Evolutionary conservation across 1,140 invertebrate genomes (phyloP), one percentile per base, ranked within the genome.

Genomic region (Phortica variegata): DNA sequence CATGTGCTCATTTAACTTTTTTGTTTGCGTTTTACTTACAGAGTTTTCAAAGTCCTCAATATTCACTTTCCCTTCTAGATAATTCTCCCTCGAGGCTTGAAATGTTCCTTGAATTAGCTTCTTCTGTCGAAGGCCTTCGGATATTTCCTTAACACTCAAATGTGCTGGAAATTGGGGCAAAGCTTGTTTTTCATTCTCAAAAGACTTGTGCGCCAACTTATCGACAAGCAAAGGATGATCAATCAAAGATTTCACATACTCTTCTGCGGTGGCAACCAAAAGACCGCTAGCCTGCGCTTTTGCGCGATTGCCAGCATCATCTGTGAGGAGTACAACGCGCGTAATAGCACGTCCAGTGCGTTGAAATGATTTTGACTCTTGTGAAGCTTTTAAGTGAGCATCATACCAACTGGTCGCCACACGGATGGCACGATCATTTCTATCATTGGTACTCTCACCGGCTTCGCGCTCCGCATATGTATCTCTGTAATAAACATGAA

Each of bases 401-500:
- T 85, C 81, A 74, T 96, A 97, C 93, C 93, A 98, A 20, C 81
- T 78, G 23, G 85, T 82, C 23, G 90, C 87, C 52, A 81, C 75
- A 39, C 93, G 79, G 56, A 97, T 95, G 13, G 92, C 91, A 70
- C 93, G 80, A 72, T 96, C 93, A 83, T 97, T 97, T 61, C 93
- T 83, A 72, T 97, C 93, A 80, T 97, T 97, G 34, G 83, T 77
- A 23, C 85, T 84, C 78, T 97, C 95, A 20, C 86, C 86, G 21
- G 85, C 83, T 42, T 87, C 77, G 53, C 93, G 80, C 73, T 93
- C 87, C 3, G 94, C 79, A 75, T 90, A 95, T 10, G 93, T 97
- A 45, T 95, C 89, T 65, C 91, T 96, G 9, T 56, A 26, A 77
- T 77, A 48, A 44, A 13, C 8, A 18, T 44, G 10, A 26, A 13